Conservation (phyloP, 2,888 invertebrate genomes). For the Pammene fasciana region DNA sequence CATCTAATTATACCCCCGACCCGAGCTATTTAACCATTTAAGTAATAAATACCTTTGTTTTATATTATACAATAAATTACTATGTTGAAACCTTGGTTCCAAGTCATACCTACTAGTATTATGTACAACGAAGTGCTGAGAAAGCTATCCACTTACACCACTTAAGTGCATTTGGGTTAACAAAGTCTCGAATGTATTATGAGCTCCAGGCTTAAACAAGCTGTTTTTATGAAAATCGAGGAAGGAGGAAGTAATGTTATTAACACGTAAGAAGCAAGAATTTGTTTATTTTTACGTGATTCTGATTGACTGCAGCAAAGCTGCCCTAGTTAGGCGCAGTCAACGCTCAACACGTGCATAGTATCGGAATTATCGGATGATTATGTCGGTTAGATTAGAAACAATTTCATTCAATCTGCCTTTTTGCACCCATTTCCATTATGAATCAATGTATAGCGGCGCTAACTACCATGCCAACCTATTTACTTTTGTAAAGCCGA, state of each 20-base stretch:
- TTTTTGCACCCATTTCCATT: too few relatives aligned
- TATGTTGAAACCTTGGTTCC: too few relatives aligned
- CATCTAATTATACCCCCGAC: too few relatives aligned
- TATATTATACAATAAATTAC: too few relatives aligned
- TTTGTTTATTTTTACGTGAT: conserved; percentile 67
- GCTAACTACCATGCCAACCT: background rate
- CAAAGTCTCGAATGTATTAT: conserved; percentile 7
- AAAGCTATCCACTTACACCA: conserved; percentile 16
- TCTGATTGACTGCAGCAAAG: conserved; percentile 68
- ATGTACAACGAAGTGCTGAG: background rate
- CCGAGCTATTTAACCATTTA: too few relatives aligned
- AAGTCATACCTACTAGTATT: too few relatives aligned
- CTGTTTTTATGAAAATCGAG: conserved; percentile 12
- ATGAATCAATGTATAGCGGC: background rate
- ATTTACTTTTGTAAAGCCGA: conserved; percentile 19
- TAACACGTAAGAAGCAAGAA: conserved; percentile 41
- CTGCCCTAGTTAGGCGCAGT: conserved; percentile 63
- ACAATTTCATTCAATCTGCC: background rate
- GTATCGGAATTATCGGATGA: conserved; percentile 43
- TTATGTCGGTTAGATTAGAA: conserved; percentile 20
- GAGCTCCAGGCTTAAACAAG: background rate
- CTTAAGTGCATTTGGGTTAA: conserved; percentile 19
- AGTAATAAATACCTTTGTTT: too few relatives aligned
- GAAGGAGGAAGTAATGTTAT: conserved; percentile 32
- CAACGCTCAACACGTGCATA: conserved; percentile 61